Conservation (phyloP, 1,140 invertebrate genomes). For the Atopsyche davidsoni region DNA sequence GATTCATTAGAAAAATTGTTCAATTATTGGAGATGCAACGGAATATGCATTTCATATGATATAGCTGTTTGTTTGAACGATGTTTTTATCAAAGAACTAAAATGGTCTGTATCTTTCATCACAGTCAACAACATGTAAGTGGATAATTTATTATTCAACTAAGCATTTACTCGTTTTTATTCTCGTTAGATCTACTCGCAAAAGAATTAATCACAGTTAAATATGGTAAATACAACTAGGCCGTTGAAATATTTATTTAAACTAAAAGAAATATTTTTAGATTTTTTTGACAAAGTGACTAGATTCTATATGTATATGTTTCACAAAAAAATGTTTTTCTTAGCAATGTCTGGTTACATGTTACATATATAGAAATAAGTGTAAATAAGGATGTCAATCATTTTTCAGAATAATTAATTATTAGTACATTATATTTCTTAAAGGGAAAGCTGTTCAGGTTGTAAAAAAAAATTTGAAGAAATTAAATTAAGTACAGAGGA, state of each 20-base stretch:
- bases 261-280: not conserved
- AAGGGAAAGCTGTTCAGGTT: constrained; percentile 56
- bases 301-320: not conserved
- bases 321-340: not conserved
- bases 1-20: constrained; percentile 47
- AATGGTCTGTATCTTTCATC: constrained; percentile 36
- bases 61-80: constrained; percentile 34
- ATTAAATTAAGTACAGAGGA: constrained; percentile 53
- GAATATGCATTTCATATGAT: constrained; percentile 31
- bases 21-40: constrained; percentile 38
- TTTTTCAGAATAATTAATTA: constrained; percentile 7
- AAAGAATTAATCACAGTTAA: too few species aligned
- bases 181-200: too few species aligned
- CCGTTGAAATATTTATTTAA: too few species aligned
- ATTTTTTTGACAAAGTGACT: not conserved
- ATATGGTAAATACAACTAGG: too few species aligned
- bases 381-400: not conserved
- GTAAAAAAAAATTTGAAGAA: constrained; percentile 47
- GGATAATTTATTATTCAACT: not conserved
- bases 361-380: not conserved
- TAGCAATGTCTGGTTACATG: not conserved
- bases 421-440: constrained; percentile 32
- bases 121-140: constrained; percentile 31
- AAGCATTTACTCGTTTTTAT: not conserved
- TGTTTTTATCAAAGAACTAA: constrained; percentile 31